These are phyloP conservation scores for Acleris laterana DNA, from an alignment of 2,888 invertebrate species.

Conservation along the genomic window DNA sequence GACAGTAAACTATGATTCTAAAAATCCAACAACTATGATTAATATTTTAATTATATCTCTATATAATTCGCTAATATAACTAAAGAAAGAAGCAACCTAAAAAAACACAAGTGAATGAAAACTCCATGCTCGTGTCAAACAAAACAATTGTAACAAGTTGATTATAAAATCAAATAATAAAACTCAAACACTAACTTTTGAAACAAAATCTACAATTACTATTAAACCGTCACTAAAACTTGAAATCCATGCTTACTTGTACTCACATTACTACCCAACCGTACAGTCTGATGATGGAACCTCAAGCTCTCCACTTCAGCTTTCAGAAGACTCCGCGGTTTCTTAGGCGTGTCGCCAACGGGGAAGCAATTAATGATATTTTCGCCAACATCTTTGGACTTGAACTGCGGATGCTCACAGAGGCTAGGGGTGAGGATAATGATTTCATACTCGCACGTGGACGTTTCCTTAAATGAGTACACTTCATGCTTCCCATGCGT, in stretches of 20 bases:
- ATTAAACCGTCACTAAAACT: neutral
- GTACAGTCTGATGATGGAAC: conserved; percentile 86
- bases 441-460: conserved; percentile 97
- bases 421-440: conserved; percentile 94
- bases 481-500: conserved; percentile 95
- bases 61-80: too few species aligned
- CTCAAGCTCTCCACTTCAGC: conserved; percentile 89
- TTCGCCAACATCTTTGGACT: conserved; percentile 90
- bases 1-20: too few species aligned
- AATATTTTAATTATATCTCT: too few species aligned
- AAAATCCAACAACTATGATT: too few species aligned
- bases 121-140: too few species aligned
- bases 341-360: conserved; percentile 86
- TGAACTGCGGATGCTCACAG: conserved; percentile 95
- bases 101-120: too few species aligned
- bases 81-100: too few species aligned
- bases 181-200: too few species aligned
- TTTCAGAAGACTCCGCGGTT: conserved; percentile 88
- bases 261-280: conserved; percentile 65
- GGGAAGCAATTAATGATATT: conserved; percentile 91
- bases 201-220: too few species aligned
- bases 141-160: too few species aligned
- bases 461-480: conserved; percentile 95
- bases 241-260: neutral
- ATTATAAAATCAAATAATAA: too few species aligned